phyloP scores from a whole-genome alignment of 2,888 invertebrate genomes.

The Drosophila nr. perissopoda region DNA sequence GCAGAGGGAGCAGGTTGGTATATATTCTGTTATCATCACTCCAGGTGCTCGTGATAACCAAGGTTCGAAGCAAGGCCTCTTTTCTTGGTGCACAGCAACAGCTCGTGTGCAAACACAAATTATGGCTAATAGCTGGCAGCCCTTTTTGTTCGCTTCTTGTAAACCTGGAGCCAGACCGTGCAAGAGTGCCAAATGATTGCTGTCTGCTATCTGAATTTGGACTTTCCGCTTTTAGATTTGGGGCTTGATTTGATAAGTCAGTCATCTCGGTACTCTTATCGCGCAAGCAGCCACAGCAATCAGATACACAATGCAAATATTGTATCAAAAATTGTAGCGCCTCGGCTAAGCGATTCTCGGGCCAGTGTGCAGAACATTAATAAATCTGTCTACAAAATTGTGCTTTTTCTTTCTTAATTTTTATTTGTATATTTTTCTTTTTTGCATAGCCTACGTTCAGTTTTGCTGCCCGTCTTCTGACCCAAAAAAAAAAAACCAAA shows the following conservation, averaged over 20 bases:
- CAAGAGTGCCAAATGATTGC: conserved; percentile 7
- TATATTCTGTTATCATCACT: background rate
- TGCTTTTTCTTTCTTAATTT: background rate
- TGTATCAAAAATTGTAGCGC: conserved; percentile 34
- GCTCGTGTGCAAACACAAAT: conserved; percentile 7
- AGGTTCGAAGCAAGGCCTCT: conserved; percentile 9
- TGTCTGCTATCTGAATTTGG: conserved; percentile 7
- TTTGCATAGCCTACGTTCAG: conserved; percentile 41
- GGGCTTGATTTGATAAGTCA: conserved; percentile 3
- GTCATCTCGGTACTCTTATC: conserved; percentile 14
- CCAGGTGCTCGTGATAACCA: background rate
- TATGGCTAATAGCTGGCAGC: conserved; percentile 10
- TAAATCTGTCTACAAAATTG: background rate
- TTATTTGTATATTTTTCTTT: conserved; percentile 2
- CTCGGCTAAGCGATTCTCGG: conserved; percentile 5
- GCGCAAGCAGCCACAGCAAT: conserved; percentile 19
- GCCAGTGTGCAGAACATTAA: background rate
- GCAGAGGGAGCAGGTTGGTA: background rate
- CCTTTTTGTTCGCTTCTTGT: conserved; percentile 5
- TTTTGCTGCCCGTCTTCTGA: conserved; percentile 49
- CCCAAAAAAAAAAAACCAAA: conserved; percentile 61
- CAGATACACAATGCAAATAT: conserved; percentile 42
- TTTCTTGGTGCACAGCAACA: background rate
- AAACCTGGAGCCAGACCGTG: background rate
- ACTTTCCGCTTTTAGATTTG: conserved; percentile 1